A percentile compares a stretch with the other conserved stretches of the same genome.
These are phyloP conservation scores for Cheilinus undulatus DNA, from an alignment of 2,113 vertebrate species.

Conservation along the genomic window DNA sequence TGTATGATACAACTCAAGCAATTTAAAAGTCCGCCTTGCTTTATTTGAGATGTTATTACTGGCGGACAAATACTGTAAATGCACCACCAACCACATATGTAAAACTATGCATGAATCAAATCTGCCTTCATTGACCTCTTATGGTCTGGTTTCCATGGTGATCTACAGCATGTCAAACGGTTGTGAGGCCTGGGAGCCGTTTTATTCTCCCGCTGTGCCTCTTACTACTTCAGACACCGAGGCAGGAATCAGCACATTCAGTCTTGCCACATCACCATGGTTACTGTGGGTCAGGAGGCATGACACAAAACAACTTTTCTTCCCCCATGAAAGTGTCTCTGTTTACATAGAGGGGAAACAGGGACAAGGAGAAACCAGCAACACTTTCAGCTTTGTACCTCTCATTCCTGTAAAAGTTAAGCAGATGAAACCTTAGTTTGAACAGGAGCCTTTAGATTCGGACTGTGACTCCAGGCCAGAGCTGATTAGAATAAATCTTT, in stretches of 20 bases:
- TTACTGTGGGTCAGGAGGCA: slow-evolving; percentile 60
- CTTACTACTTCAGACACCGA: slow-evolving; percentile 46
- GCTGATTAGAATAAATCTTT: slow-evolving; percentile 51
- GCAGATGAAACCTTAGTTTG: slow-evolving; percentile 8
- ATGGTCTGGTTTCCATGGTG: slow-evolving; percentile 47
- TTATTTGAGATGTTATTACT: neutral
- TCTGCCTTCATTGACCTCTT: neutral
- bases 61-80: neutral
- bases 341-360: slow-evolving; percentile 36
- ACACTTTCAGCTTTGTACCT: slow-evolving; percentile 32
- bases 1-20: neutral
- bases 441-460: slow-evolving; percentile 5
- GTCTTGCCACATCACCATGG: slow-evolving; percentile 59
- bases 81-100: neutral
- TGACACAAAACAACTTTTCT: slow-evolving; percentile 46
- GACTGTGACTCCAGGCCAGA: slow-evolving; percentile 14
- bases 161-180: slow-evolving; percentile 47
- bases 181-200: slow-evolving; percentile 39
- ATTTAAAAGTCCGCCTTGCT: neutral
- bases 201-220: slow-evolving; percentile 55
- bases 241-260: slow-evolving; percentile 54
- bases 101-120: too few relatives aligned
- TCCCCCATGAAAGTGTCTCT: slow-evolving; percentile 55
- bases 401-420: slow-evolving; percentile 23
- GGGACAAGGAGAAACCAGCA: slow-evolving; percentile 38